These are phyloP conservation scores for Steatornis caripensis DNA, from an alignment of 2,113 vertebrate species.

Conservation along the genomic window DNA sequence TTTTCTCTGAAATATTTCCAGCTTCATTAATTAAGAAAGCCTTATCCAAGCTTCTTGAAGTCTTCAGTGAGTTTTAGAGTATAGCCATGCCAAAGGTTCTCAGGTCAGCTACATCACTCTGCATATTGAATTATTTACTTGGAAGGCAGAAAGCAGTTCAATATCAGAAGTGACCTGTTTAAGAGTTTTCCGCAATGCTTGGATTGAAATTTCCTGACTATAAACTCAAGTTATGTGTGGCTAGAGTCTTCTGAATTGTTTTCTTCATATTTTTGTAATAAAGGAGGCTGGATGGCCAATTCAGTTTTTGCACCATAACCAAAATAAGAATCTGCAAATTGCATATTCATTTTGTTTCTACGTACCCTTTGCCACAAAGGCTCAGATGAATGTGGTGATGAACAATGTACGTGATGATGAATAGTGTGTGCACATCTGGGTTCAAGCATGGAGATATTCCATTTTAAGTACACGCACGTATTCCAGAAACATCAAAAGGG, in stretches of 20 bases:
- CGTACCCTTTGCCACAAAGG: neutral
- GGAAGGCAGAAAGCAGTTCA: neutral
- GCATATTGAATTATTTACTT: neutral
- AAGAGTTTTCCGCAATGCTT: neutral
- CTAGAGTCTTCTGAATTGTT: neutral
- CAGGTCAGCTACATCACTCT: neutral
- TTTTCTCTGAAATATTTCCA: constrained; percentile 47
- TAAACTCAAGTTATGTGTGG: neutral
- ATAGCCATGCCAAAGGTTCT: neutral
- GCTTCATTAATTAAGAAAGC: constrained; percentile 1
- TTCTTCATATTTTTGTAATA: neutral
- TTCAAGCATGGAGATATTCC: neutral
- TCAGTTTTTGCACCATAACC: neutral
- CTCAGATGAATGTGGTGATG: neutral
- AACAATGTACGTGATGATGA: neutral
- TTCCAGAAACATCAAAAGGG: neutral
- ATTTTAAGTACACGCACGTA: neutral
- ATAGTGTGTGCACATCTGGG: too few species aligned
- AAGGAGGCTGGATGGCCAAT: neutral
- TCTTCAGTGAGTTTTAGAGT: neutral
- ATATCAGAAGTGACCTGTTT: neutral
- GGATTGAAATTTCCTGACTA: neutral
- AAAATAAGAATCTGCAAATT: neutral
- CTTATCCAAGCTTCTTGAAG: neutral
- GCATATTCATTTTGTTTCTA: neutral